Evolutionary conservation across 2,888 invertebrate genomes (phyloP), one percentile per base, ranked within the genome.

Genomic region (Meteorus cinctellus): DNA sequence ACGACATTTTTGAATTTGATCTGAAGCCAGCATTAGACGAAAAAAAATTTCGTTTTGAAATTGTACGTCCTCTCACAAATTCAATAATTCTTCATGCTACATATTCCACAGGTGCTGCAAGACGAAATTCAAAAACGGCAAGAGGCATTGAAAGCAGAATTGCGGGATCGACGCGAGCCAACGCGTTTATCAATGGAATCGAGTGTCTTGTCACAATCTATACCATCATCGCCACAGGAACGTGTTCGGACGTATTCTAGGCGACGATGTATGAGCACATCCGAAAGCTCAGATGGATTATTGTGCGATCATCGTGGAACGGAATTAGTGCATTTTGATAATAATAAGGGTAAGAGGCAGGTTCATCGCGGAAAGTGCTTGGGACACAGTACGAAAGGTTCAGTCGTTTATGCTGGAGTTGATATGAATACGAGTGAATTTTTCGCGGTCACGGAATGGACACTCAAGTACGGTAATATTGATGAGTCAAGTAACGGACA

Each of bases 101-200:
- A 12, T 86, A 84, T 73, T 83, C 91, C 93, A 1, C 92, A 95
- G 90, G 93, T 92, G 78, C 91, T 96, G 19, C 92, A 94, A 81
- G 94, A 94, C 80, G 96, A 96, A 87, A 94, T 97, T 24, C 92
- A 94, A 80, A 92, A 93, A 60, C 92, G 95, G n/a, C 94, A 96
- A 82, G 95, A 96, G 86, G 95, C 95, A 70, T 90, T 96, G 19
- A 93, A 93, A 82, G 92, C 93, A 48, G 95, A 95, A 77, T 91
- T 92, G 0, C 92, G 93, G 79, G 91, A 90, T 81, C 85, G 91
- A 8, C 90, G 90, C 79, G 89, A 87, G 62, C 81, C 81, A 4
- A 71, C 79, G 41, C 84, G 86, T 16, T 74, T 84, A 36, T 82
- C 78, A 8, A 73, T 80, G 41, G 86, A 86, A 55, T 80, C 81